phyloP scores from a whole-genome alignment of 2,797 vertebrate genomes.

The Mormyrus hasselquistii region DNA sequence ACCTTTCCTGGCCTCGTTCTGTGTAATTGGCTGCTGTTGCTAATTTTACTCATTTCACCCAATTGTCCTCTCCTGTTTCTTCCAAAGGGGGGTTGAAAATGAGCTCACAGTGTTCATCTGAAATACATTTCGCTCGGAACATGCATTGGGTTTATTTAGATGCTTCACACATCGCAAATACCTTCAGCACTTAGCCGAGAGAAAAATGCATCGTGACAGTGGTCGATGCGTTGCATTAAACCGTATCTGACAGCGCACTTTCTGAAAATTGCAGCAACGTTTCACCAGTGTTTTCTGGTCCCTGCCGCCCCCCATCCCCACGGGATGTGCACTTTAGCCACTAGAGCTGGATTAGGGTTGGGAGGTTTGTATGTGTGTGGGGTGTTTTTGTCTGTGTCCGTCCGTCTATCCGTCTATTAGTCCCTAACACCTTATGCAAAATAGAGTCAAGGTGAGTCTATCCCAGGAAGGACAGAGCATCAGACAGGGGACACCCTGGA shows the following conservation, averaged over 20 bases:
- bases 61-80: not conserved
- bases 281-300: not conserved
- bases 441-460: not conserved
- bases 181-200: not conserved
- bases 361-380: not conserved
- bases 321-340: not conserved
- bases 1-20: not conserved
- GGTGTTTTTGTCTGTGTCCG: not conserved
- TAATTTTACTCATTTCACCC: not conserved
- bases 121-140: not conserved
- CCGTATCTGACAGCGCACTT: not conserved
- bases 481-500: not conserved
- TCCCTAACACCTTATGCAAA: not conserved
- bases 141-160: not conserved
- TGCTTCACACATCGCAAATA: not conserved
- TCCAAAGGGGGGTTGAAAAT: not conserved
- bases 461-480: not conserved
- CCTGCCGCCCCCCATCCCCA: not conserved
- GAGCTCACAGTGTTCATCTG: not conserved
- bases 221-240: slow-evolving; percentile 5
- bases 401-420: not conserved
- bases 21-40: not conserved
- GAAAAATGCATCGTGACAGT: not conserved
- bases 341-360: not conserved
- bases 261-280: not conserved